Conservation (phyloP, 2,797 vertebrate genomes). For the Karalla daura region DNA sequence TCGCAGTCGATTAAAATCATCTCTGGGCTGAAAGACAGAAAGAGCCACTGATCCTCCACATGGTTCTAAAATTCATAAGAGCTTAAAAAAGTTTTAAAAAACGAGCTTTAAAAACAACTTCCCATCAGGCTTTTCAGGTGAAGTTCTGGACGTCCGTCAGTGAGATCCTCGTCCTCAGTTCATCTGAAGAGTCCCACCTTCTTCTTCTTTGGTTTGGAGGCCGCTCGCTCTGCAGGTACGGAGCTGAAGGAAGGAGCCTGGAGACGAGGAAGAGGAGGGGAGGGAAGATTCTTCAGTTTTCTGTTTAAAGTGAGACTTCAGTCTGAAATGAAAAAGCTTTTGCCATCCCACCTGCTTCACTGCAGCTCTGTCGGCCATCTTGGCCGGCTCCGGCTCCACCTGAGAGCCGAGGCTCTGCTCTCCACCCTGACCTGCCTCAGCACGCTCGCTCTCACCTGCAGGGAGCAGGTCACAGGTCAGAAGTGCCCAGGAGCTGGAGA, state of each 20-base stretch:
- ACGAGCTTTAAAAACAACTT: too few relatives aligned
- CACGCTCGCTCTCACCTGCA: constrained; percentile 10
- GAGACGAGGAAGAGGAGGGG: not conserved
- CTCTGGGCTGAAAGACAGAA: too few relatives aligned
- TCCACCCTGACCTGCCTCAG: not conserved
- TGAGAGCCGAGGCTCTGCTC: not conserved
- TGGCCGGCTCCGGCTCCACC: not conserved
- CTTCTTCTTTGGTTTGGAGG: constrained; percentile 82
- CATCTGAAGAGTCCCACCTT: constrained; percentile 83
- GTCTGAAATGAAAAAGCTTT: too few relatives aligned
- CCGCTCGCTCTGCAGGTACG: constrained; percentile 23
- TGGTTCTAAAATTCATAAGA: constrained; percentile 31
- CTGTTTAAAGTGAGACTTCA: too few relatives aligned
- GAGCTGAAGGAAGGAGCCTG: constrained; percentile 31
- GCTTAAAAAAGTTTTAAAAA: not conserved
- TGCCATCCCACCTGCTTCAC: constrained; percentile 40
- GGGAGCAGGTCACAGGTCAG: too few relatives aligned
- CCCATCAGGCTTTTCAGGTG: not conserved
- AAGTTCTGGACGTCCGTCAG: not conserved
- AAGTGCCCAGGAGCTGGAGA: too few relatives aligned
- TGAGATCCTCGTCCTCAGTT: constrained; percentile 27
- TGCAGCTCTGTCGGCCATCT: constrained; percentile 1
- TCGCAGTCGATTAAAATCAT: too few relatives aligned
- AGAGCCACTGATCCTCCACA: not conserved
- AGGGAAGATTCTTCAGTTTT: too few relatives aligned